Conservation (phyloP, 1,140 invertebrate species). For the Drosophila asahinai region DNA sequence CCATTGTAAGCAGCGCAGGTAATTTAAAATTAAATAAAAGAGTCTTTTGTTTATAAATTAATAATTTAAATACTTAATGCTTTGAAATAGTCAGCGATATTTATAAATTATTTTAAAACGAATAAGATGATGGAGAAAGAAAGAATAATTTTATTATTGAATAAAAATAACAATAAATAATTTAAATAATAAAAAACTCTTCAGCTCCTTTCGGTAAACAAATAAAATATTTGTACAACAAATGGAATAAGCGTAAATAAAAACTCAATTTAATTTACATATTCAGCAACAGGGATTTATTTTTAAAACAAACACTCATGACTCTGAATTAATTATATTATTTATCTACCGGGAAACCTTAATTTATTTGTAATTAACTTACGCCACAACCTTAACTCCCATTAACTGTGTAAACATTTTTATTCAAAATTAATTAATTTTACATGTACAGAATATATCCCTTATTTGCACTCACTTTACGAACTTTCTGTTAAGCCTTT, state of each 20-base stretch:
- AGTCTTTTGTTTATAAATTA: too few species aligned
- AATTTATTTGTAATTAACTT: not conserved
- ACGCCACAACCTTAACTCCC: not conserved
- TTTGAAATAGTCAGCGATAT: not conserved
- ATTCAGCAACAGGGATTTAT: too few species aligned
- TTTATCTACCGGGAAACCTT: not conserved
- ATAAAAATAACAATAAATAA: too few species aligned
- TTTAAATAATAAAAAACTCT: too few species aligned
- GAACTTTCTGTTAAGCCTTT: not conserved
- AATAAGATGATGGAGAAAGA: too few species aligned
- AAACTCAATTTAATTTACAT: not conserved
- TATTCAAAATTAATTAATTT: not conserved
- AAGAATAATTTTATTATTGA: too few species aligned
- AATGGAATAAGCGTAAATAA: not conserved
- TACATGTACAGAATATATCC: not conserved
- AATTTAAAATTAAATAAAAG: not conserved
- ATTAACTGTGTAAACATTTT: not conserved
- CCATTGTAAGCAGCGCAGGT: too few species aligned
- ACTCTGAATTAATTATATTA: not conserved
- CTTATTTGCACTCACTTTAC: not conserved
- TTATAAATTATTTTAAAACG: not conserved
- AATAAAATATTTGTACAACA: too few species aligned
- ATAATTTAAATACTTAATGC: not conserved
- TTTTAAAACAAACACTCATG: too few species aligned
- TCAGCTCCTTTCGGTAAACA: too few species aligned